These are phyloP conservation scores for Raja brachyura DNA, from an alignment of 2,113 vertebrate genomes.

Conservation along the genomic window DNA sequence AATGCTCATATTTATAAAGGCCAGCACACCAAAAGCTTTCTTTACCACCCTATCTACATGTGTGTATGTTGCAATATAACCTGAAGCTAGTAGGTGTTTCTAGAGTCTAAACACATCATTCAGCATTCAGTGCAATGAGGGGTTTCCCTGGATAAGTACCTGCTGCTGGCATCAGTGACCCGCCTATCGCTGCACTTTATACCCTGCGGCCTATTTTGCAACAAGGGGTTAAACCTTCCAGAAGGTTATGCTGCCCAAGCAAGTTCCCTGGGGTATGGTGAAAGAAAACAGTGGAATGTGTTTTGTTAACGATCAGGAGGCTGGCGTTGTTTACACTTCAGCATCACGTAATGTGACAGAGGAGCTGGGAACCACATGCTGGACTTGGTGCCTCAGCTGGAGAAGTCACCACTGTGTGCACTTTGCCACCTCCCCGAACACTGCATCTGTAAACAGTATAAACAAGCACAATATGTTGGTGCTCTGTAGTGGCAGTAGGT, in stretches of 20 bases:
- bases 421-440: background rate
- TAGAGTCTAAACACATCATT: background rate
- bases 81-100: background rate
- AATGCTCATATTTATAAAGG: too few relatives aligned
- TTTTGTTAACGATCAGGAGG: background rate
- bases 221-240: background rate
- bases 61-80: background rate
- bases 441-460: background rate
- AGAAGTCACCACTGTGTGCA: background rate
- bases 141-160: background rate
- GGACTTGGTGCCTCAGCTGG: background rate
- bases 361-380: background rate
- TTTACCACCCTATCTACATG: too few relatives aligned
- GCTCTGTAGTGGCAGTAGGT: background rate
- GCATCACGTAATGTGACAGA: background rate
- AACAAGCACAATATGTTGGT: background rate
- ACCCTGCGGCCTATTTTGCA: background rate
- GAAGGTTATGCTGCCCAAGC: background rate
- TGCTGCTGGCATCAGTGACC: background rate
- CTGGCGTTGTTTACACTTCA: background rate
- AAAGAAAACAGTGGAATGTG: background rate
- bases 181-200: background rate
- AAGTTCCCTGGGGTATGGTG: background rate
- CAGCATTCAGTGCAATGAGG: background rate
- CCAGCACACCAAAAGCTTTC: too few relatives aligned